Evolutionary conservation across 2,797 vertebrate species (phyloP).

Genomic region (Girardinus metallicus): DNA sequence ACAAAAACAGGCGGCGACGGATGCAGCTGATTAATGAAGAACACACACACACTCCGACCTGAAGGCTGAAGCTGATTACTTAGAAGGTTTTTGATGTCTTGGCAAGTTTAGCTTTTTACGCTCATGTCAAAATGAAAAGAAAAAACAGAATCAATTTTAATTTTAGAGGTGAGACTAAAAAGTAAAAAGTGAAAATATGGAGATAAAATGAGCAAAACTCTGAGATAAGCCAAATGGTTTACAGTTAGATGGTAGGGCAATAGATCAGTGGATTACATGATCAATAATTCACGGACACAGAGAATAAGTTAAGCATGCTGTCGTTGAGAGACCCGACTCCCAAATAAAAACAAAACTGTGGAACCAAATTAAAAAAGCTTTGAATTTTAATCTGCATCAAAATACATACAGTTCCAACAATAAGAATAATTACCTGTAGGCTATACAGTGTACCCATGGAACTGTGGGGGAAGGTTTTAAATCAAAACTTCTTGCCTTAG

Average conservation of each 20-base stretch:
- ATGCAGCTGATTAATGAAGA: slow-evolving; percentile 38
- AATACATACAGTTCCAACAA: background rate
- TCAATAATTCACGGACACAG: background rate
- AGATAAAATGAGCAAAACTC: slow-evolving; percentile 25
- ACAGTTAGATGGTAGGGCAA: background rate
- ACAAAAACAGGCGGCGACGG: background rate
- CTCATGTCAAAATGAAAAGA: slow-evolving; percentile 36
- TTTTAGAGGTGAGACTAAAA: slow-evolving; percentile 24
- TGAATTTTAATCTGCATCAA: background rate
- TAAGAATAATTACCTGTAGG: too few relatives aligned
- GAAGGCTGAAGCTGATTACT: slow-evolving; percentile 17
- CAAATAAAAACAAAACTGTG: background rate
- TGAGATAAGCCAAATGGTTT: slow-evolving; percentile 9
- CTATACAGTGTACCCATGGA: background rate
- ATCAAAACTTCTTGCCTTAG: background rate
- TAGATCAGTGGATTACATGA: background rate
- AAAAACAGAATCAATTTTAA: slow-evolving; percentile 30
- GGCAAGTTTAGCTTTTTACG: slow-evolving; percentile 22
- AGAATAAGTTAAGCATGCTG: background rate
- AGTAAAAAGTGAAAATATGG: background rate
- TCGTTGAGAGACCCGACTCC: background rate
- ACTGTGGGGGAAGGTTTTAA: background rate
- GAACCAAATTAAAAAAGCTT: background rate
- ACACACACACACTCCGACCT: background rate
- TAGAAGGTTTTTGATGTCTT: slow-evolving; percentile 37